These are phyloP conservation scores for Sciurus carolinensis DNA, from an alignment of 2,797 vertebrate species.

Conservation along the genomic window DNA sequence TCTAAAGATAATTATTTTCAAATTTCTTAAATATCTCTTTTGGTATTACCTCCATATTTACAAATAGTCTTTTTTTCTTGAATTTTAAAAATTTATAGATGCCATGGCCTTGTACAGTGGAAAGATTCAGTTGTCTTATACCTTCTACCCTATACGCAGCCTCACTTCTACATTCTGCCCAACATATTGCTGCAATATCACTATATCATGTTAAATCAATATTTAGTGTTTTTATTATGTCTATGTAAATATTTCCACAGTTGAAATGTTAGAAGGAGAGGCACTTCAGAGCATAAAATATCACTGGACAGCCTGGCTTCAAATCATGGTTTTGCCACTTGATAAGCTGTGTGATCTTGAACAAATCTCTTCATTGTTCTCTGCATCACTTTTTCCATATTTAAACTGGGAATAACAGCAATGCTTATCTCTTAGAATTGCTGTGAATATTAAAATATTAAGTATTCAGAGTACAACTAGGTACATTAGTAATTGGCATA, in stretches of 20 bases:
- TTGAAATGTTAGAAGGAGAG: neutral
- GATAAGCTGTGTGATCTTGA: neutral
- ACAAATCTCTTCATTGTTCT: constrained; percentile 6
- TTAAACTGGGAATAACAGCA: constrained; percentile 28
- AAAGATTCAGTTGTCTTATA: constrained; percentile 25
- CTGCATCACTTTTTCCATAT: neutral
- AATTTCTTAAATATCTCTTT: constrained; percentile 56
- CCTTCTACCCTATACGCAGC: neutral
- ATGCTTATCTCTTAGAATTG: neutral
- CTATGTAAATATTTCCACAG: constrained; percentile 45
- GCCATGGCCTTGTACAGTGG: constrained; percentile 1
- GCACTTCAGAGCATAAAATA: neutral
- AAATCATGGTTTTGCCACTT: constrained; percentile 11
- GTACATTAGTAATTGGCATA: neutral
- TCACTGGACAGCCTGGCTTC: neutral
- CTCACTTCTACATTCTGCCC: neutral
- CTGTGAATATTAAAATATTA: constrained; percentile 43
- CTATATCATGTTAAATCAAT: neutral
- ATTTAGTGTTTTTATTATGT: constrained; percentile 27
- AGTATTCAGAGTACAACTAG: neutral
- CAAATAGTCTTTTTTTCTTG: constrained; percentile 1
- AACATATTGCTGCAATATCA: neutral
- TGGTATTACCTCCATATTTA: constrained; percentile 16
- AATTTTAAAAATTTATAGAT: constrained; percentile 23
- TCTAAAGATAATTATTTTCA: neutral